These are phyloP conservation scores for Copidosoma floridanum DNA, from an alignment of 1,140 invertebrate species.

Conservation along the genomic window DNA sequence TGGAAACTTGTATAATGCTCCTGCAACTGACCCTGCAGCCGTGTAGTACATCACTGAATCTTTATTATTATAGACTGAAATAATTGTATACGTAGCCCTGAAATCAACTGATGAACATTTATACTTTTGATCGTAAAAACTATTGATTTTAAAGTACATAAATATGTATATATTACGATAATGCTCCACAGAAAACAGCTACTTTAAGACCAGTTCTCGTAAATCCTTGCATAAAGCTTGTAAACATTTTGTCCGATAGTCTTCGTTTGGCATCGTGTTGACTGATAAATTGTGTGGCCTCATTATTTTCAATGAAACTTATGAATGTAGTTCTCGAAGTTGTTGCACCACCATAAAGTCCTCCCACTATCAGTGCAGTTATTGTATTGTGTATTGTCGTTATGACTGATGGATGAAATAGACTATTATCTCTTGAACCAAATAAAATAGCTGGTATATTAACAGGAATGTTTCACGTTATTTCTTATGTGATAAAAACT, in stretches of 20 bases:
- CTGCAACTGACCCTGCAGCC: constrained; percentile 62
- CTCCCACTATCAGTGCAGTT: constrained; percentile 60
- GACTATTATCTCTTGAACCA: constrained; percentile 62
- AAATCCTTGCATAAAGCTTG: constrained; percentile 69
- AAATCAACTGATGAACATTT: too few species aligned
- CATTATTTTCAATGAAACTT: constrained; percentile 72
- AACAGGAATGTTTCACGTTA: too few species aligned
- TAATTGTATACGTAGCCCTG: constrained; percentile 61
- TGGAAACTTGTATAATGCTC: constrained; percentile 63
- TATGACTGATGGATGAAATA: constrained; percentile 61
- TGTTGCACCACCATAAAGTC: constrained; percentile 62
- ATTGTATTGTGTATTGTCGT: constrained; percentile 60
- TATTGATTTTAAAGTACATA: too few species aligned
- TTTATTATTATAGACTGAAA: constrained; percentile 66
- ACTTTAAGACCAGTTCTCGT: constrained; percentile 65
- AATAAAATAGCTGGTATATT: too few species aligned
- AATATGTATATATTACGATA: too few species aligned
- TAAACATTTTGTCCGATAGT: constrained; percentile 65
- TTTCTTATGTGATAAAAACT: too few species aligned
- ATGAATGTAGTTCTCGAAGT: constrained; percentile 61
- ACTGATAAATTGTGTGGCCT: constrained; percentile 66
- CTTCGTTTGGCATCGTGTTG: constrained; percentile 69
- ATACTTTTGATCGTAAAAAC: too few species aligned
- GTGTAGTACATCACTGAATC: constrained; percentile 66
- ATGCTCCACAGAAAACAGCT: constrained; percentile 63